These are phyloP conservation scores for Dascyllus trimaculatus DNA, from an alignment of 2,113 vertebrate species.

Conservation along the genomic window DNA sequence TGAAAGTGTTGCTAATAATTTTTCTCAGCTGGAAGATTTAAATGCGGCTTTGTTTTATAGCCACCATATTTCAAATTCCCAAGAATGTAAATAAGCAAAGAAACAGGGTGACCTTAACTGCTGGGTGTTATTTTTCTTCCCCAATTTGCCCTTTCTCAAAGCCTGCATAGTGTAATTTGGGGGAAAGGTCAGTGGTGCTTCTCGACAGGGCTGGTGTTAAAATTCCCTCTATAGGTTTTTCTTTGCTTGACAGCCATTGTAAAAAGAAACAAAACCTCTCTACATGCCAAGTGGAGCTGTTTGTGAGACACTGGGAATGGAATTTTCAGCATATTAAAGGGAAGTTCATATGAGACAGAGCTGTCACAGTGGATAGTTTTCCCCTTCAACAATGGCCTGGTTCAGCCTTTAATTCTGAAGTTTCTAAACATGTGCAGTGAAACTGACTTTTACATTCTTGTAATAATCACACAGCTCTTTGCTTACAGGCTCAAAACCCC, in stretches of 20 bases:
- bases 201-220: neutral
- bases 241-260: neutral
- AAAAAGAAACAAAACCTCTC: neutral
- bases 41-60: too few species aligned
- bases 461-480: too few species aligned
- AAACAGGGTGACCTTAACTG: neutral
- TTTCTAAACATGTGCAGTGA: neutral
- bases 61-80: too few species aligned
- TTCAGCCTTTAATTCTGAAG: neutral
- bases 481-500: too few species aligned
- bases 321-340: slow-evolving; percentile 4
- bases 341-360: slow-evolving; percentile 1
- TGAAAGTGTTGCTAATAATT: too few species aligned
- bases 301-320: neutral
- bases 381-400: neutral
- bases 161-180: neutral
- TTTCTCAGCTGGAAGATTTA: neutral
- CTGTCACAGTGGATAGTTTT: neutral
- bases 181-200: slow-evolving; percentile 19
- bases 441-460: neutral
- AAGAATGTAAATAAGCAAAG: neutral
- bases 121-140: neutral
- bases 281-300: neutral
- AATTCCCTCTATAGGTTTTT: slow-evolving; percentile 2
- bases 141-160: neutral